Base-by-base conservation (phyloP, 1,140 invertebrate genomes). In the Procambarus virginalis region DNA sequence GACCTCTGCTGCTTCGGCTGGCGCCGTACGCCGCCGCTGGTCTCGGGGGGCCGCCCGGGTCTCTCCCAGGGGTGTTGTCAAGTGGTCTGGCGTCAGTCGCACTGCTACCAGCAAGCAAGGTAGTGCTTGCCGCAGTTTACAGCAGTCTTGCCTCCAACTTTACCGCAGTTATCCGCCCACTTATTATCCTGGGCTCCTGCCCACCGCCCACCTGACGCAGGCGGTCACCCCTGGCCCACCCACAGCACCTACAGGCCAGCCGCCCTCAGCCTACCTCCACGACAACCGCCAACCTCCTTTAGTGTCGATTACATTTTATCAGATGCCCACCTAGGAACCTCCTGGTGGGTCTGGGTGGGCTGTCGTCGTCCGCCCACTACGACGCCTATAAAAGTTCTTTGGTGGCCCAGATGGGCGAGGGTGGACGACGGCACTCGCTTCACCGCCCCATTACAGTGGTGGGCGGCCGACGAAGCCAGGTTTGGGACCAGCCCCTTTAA, bases 61-160 rank as follows among this genome's bases (percentile, higher is more conserved):
- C 78, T 9, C 80, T 89, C 10, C 84, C 97, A 97, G 91, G 99
- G 95, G 4, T 99, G 94, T 95, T 99, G 97, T 34, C 97, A 97
- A 2, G 98, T 97, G 86, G 99, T 97, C 0, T 97, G 95, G 46
- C 95, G 6, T 79, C 89, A n/a, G 46, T 76, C 22, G 76, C 89
- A 22, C 81, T 90, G 34, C 14, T 90, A 90, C 82, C 89, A 85
- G 64, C 89, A 90, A 45, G 89, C 87, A n/a, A 77, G 80, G 3
- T 34, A 34, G 34, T 34, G 34, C 34, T 34, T 34, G 87, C 87
- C 45, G 87, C 89, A 20, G 89, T 83, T 34, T 4, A 83, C 89
- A 5, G 89, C 83, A 94, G 92, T 93, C 95, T 92, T 90, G 95
- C 77, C 34, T 34, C 34, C 34, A 34, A 34, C 34, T 93, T 2